Evolutionary conservation across 2,797 vertebrate genomes (phyloP).

Genomic region (Dryobates pubescens): DNA sequence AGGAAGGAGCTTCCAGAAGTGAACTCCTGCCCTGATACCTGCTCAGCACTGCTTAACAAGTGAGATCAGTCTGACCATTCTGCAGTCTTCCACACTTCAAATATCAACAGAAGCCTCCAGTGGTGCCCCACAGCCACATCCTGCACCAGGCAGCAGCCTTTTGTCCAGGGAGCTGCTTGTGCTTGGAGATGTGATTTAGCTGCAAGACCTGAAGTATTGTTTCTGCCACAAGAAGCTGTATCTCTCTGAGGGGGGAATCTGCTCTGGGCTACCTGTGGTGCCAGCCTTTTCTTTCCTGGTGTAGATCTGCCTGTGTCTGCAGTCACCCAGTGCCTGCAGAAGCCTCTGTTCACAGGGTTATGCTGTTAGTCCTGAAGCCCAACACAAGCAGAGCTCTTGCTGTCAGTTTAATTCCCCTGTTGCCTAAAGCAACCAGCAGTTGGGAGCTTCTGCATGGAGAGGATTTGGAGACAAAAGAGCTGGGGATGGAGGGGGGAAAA

Average conservation of each 20-base stretch:
- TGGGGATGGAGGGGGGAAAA: background rate
- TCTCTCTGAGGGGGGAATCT: background rate
- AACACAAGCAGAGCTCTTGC: background rate
- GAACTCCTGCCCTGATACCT: background rate
- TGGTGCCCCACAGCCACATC: no score
- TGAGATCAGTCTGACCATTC: background rate
- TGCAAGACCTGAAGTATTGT: background rate
- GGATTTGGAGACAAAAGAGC: background rate
- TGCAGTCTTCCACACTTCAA: background rate
- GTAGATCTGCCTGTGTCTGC: background rate
- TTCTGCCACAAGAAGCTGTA: background rate
- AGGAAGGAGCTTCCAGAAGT: background rate
- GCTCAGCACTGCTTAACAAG: fast-evolving
- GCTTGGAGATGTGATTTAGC: background rate
- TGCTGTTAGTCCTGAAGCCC: background rate
- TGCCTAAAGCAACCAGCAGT: fast-evolving
- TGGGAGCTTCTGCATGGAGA: background rate
- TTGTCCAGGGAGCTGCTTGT: background rate
- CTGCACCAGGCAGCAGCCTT: background rate
- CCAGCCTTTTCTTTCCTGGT: background rate
- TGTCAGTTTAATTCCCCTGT: background rate
- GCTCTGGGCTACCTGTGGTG: background rate
- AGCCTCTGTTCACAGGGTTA: background rate
- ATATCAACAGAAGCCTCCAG: fast-evolving
- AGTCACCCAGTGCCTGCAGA: background rate